Conservation (phyloP, 2,888 invertebrate species). For the Iselma pallidipennis region DNA sequence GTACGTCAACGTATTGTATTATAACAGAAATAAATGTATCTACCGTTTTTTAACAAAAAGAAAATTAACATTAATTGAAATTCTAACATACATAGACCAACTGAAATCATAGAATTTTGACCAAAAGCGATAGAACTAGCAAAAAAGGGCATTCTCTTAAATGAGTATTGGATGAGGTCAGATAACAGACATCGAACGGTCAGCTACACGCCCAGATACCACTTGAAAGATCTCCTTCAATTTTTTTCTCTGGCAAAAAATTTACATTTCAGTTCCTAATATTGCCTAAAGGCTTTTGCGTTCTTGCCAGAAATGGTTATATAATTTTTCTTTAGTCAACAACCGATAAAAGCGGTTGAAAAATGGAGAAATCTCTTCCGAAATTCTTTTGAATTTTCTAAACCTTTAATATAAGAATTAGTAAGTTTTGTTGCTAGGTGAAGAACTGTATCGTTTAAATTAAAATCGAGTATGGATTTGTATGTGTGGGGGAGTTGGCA, state of each 20-base stretch:
- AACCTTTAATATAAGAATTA: too few species aligned
- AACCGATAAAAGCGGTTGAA: too few species aligned
- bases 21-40: neutral
- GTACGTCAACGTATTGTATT: neutral
- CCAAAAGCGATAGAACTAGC: neutral
- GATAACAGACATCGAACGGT: neutral
- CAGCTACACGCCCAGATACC: neutral
- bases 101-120: too few species aligned
- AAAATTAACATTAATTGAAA: too few species aligned
- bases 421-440: too few species aligned
- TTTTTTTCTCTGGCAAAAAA: neutral
- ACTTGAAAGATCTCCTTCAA: neutral
- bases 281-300: neutral
- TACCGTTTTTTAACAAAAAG: neutral
- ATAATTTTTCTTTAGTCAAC: neutral
- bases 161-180: neutral
- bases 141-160: neutral
- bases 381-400: too few species aligned
- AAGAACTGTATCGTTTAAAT: neutral
- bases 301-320: neutral
- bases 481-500: neutral
- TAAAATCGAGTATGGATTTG: conserved; percentile 3
- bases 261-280: neutral
- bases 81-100: too few species aligned
- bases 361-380: too few species aligned